Evolutionary conservation across 2,113 vertebrate genomes (phyloP), one percentile per base, ranked within the genome.

Genomic region (Leucopsar rothschildi): DNA sequence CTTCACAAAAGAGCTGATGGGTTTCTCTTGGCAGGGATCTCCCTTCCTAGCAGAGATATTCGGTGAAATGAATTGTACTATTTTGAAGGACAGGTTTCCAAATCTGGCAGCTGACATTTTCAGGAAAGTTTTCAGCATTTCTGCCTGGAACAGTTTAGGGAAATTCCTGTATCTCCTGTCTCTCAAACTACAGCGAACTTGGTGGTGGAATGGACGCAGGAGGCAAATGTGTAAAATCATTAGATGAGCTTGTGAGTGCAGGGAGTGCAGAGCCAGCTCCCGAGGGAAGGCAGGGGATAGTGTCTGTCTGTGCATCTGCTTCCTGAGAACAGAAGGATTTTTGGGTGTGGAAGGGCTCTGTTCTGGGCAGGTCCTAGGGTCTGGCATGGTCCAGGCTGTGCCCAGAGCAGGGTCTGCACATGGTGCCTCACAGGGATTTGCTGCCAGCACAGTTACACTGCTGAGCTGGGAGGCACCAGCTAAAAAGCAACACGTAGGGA

Each of bases 401-500:
- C 57, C 35, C 33, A 9, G 68, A 8, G 75, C 2, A 0, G 44
- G 25, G n/a, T 40, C 23, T 42, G 64, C 60, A 10, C 33, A 0
- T 3, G 0, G 59, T 23, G 15, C 55, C 61, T 47, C 53, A 6
- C 28, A 10, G 7, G 57, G 29, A 4, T 22, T 60, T 52, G n/a
- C 84, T 83, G 39, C 0, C 7, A 77, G 50, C 31, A 33, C 4
- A 0, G 7, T 28, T 20, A 11, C 55, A 11, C 35, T 3, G 2
- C 68, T 21, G 35, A 53, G 47, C 47, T 2, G 2, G 29, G 68
- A 19, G 1, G 50, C 65, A 21, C 42, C 3, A 28, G 35, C 49
- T 33, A 10, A 63, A 35, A 55, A 22, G 35, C 0, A 1, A 45
- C 12, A 0, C 0, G 15, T 12, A 23, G 45, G 75, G 65, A 15